phyloP scores from a whole-genome alignment of 2,888 invertebrate genomes.

The Tubiluchus corallicola region DNA sequence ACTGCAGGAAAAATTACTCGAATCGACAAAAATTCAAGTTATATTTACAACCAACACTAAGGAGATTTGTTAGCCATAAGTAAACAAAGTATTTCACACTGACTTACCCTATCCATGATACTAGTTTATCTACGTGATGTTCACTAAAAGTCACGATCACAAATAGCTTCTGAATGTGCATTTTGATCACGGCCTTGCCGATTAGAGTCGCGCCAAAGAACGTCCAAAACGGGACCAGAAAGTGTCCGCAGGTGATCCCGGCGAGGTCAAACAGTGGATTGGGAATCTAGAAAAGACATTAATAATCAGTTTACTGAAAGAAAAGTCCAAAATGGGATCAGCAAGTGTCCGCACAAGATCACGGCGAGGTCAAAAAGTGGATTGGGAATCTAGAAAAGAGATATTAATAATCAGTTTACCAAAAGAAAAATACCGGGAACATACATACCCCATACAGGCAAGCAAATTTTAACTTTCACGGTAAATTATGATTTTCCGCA shows the following conservation, averaged over 20 bases:
- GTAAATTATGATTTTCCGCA: no score
- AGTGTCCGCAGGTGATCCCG: conserved; percentile 95
- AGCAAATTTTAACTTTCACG: no score
- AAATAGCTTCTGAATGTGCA: conserved; percentile 86
- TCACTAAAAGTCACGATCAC: conserved; percentile 95
- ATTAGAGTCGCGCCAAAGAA: conserved; percentile 98
- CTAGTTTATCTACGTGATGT: conserved; percentile 50
- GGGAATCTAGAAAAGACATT: conserved; percentile 74
- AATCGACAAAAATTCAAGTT: no score
- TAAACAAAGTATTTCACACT: no score
- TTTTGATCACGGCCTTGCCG: conserved; percentile 90
- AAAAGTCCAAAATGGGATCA: conserved; percentile 99
- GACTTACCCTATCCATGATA: conserved; percentile 31
- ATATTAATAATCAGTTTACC: no score
- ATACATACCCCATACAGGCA: no score
- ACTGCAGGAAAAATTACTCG: no score
- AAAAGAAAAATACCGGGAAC: conserved; percentile 99
- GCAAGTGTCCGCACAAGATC: conserved; percentile 92
- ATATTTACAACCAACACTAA: no score
- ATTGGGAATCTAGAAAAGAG: conserved; percentile 84
- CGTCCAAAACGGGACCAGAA: conserved; percentile 97
- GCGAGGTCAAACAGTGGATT: conserved; percentile 98
- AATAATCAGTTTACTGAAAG: no score
- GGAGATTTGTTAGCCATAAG: no score
- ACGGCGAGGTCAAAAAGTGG: conserved; percentile 97